Percentiles rank a stretch among this genome's conserved stretches.
Conservation (phyloP, 2,797 vertebrate genomes). For the Neomorphus geoffroyi region DNA sequence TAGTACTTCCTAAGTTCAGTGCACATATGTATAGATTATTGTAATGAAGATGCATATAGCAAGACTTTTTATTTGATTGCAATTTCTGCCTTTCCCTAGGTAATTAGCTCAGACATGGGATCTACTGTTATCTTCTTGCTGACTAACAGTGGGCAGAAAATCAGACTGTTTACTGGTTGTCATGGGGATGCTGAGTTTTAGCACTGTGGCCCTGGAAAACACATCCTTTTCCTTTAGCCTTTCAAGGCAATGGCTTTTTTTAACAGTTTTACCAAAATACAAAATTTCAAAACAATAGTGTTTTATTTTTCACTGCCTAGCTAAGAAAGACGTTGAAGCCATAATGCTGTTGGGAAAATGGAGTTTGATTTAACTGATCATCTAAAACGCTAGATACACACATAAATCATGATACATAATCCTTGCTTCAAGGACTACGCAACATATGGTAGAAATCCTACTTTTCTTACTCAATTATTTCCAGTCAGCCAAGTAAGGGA, state of each 20-base stretch:
- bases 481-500: background rate
- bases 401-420: background rate
- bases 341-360: background rate
- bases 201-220: slow-evolving; percentile 75
- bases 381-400: background rate
- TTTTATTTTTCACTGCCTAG: background rate
- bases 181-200: slow-evolving; percentile 83
- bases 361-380: background rate
- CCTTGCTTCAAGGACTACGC: background rate
- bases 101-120: slow-evolving; percentile 80
- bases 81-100: slow-evolving; percentile 67
- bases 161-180: slow-evolving; percentile 83
- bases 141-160: slow-evolving; percentile 86
- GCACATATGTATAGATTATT: background rate
- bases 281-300: background rate
- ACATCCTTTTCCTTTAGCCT: background rate
- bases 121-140: slow-evolving; percentile 84
- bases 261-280: background rate
- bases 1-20: background rate
- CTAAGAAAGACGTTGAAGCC: background rate
- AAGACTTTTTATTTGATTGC: background rate
- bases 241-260: background rate
- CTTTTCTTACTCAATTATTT: background rate
- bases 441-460: background rate
- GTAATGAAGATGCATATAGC: background rate